Base-by-base conservation (phyloP, 1,140 invertebrate genomes). In the Lysiphlebus fabarum region DNA sequence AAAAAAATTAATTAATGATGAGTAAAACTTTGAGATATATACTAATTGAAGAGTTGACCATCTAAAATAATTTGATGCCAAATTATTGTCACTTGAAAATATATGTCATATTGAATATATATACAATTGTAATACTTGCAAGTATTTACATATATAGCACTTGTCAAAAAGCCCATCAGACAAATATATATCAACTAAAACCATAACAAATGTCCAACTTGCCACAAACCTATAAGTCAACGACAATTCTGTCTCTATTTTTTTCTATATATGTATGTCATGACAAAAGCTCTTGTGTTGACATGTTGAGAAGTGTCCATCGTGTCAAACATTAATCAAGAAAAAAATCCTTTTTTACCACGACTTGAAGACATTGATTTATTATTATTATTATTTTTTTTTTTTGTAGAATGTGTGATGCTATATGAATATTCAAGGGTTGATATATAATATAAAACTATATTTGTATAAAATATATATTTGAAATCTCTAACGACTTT, bases 131-230 rank as follows among this genome's bases (percentile, higher is more conserved):
- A 26, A 26, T 26, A 26, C 17, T 26, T 26, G 17, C n/a, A n/a
- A n/a, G n/a, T 26, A 26, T 26, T 26, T 26, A 26, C 17, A 26
- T 26, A 26, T 26, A 26, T 0, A 1, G 26, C 14, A 42, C 14
- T 54, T 47, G 42, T 40, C 33, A 33, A 44, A 50, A 36, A 44
- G 38, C 40, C 9, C 7, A 33, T 12, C 40, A 37, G 9, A 47
- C 17, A 26, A 26, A 26, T 26, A 26, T 26, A 26, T 26, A 26
- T 26, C 17, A 26, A 26, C 17, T 26, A 48, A 43, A 14, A n/a
- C 42, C 50, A 59, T 59, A 59, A 53, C 58, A 42, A 59, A 59
- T 59, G 58, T 53, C 12, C 26, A 50, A 42, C 33, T 53, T 53
- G 53, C 58, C 58, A 37, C 58, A 58, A 26, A 11, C 40, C 47